Evolutionary conservation across 2,113 vertebrate species (phyloP).

Genomic region (Nerophis lumbriciformis): DNA sequence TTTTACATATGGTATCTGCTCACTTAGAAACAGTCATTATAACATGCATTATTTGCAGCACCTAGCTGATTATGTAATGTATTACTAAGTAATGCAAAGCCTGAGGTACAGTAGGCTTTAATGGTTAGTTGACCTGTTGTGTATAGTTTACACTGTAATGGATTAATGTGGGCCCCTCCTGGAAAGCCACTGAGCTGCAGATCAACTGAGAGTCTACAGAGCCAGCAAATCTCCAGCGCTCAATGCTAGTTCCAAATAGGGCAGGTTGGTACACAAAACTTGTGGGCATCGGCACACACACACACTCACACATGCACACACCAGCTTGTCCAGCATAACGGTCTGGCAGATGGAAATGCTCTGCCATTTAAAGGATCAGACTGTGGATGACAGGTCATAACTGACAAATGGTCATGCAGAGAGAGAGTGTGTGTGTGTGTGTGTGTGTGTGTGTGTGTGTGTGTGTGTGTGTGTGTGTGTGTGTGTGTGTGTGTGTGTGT

Average conservation of each 20-base stretch:
- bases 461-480: too few relatives aligned
- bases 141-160: constrained; percentile 48
- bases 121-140: constrained; percentile 30
- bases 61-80: too few relatives aligned
- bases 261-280: constrained; percentile 32
- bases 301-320: constrained; percentile 1
- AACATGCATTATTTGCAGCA: too few relatives aligned
- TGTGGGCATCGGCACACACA: constrained; percentile 8
- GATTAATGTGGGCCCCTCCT: constrained; percentile 58
- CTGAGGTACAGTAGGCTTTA: constrained; percentile 14
- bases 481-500: neutral
- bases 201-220: constrained; percentile 48
- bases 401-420: constrained; percentile 44
- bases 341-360: constrained; percentile 55
- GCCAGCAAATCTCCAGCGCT: constrained; percentile 60
- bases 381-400: constrained; percentile 42
- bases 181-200: constrained; percentile 61
- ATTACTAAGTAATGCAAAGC: constrained; percentile 2
- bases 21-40: too few relatives aligned
- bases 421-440: constrained; percentile 27
- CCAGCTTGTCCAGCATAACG: constrained; percentile 45
- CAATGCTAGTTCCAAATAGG: constrained; percentile 52
- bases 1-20: too few relatives aligned
- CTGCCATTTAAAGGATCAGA: constrained; percentile 53
- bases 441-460: neutral